A percentile compares a stretch with the other conserved stretches of the same genome.
phyloP scores from a whole-genome alignment of 2,797 vertebrate species.

The Neomorphus geoffroyi region DNA sequence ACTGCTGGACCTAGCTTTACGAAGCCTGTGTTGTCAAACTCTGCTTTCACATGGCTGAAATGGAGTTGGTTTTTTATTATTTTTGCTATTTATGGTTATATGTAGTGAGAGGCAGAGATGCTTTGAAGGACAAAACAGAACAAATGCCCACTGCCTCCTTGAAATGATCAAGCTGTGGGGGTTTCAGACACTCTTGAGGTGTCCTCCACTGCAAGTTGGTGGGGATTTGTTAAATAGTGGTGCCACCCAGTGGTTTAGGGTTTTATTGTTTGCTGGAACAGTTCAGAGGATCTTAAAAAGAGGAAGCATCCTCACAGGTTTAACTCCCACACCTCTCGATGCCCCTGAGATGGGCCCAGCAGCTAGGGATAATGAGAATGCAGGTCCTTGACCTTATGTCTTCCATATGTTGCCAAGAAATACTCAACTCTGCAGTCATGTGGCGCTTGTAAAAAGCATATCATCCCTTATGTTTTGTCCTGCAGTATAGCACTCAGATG shows the following conservation, averaged over 20 bases:
- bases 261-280: background rate
- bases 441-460: background rate
- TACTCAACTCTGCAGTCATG: background rate
- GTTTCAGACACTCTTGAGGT: background rate
- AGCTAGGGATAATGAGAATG: background rate
- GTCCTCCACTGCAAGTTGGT: background rate
- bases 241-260: constrained; percentile 37
- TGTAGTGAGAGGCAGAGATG: background rate
- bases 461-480: background rate
- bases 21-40: background rate
- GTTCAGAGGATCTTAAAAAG: background rate
- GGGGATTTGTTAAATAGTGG: background rate
- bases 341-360: background rate
- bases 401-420: background rate
- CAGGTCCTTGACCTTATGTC: background rate
- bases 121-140: background rate
- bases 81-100: background rate
- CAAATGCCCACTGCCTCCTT: background rate
- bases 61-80: background rate
- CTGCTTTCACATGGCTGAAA: background rate
- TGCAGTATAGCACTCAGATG: background rate
- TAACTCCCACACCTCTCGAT: background rate
- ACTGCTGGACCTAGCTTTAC: background rate
- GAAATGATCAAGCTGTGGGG: rapidly evolving
- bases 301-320: background rate